Evolutionary conservation across 2,797 vertebrate species (phyloP).

Genomic region (Periophthalmus magnuspinnatus): DNA sequence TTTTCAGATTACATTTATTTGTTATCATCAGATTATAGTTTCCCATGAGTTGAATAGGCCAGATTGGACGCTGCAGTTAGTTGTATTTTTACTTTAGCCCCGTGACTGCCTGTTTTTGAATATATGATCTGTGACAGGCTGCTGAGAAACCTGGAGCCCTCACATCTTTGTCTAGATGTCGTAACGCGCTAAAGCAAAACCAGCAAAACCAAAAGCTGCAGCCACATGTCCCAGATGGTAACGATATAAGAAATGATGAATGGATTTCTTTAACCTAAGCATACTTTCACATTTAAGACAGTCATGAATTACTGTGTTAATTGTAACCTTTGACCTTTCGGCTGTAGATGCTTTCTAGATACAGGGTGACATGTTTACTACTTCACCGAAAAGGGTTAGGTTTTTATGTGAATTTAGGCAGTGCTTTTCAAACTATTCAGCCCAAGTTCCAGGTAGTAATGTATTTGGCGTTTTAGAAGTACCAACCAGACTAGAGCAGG

Average conservation of each 20-base stretch:
- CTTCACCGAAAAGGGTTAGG: fast-evolving
- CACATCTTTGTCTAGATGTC: slow-evolving; percentile 5
- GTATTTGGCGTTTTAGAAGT: no score
- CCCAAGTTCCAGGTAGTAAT: no score
- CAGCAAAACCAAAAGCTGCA: background rate
- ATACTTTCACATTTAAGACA: background rate
- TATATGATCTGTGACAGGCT: slow-evolving; percentile 7
- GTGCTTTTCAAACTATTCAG: no score
- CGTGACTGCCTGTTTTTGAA: slow-evolving; percentile 7
- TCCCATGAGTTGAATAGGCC: no score
- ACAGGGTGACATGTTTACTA: slow-evolving; percentile 1
- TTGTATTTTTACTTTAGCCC: background rate
- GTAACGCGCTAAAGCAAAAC: slow-evolving; percentile 5
- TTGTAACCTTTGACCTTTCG: background rate
- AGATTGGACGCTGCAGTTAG: background rate
- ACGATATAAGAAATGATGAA: slow-evolving; percentile 3
- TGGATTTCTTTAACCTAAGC: background rate
- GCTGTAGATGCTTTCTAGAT: background rate
- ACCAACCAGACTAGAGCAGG: no score
- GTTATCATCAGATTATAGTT: no score
- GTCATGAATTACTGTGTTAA: background rate
- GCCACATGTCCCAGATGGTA: slow-evolving; percentile 10
- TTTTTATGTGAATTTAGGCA: no score
- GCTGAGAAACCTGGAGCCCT: no score
- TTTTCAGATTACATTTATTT: no score